A percentile compares a stretch with the other conserved stretches of the same genome.
These are phyloP conservation scores for Nephrotoma flavescens DNA, from an alignment of 2,888 invertebrate genomes.

Conservation along the genomic window DNA sequence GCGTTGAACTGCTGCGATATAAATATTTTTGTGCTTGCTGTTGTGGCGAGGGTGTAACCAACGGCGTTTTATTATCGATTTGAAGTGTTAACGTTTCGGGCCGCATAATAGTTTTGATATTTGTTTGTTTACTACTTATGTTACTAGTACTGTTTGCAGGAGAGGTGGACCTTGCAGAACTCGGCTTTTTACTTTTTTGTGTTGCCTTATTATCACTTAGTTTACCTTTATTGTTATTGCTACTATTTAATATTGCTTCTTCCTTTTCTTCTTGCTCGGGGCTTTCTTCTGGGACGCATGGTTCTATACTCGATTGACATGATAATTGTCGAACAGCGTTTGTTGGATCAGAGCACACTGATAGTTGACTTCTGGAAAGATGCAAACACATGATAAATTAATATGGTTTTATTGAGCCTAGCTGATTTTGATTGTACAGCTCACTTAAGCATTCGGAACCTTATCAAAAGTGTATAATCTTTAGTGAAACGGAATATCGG, in stretches of 20 bases:
- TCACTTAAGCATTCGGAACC: too few relatives aligned
- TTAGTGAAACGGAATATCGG: too few relatives aligned
- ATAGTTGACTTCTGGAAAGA: slow-evolving; percentile 24
- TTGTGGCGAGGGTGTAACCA: not conserved
- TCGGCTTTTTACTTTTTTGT: not conserved
- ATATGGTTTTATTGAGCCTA: not conserved
- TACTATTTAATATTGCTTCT: not conserved
- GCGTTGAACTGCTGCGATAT: slow-evolving; percentile 29
- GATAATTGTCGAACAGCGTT: slow-evolving; percentile 23
- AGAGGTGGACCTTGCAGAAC: not conserved
- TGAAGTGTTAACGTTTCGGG: slow-evolving; percentile 1
- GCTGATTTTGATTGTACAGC: too few relatives aligned
- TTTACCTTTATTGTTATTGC: not conserved
- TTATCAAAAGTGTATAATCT: too few relatives aligned
- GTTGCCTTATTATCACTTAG: not conserved
- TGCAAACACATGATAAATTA: not conserved
- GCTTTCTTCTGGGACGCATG: slow-evolving; percentile 28
- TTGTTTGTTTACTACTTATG: slow-evolving; percentile 5
- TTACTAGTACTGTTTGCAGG: slow-evolving; percentile 1
- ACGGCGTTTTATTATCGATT: not conserved
- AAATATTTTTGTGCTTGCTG: slow-evolving; percentile 14
- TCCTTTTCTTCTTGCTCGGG: slow-evolving; percentile 15
- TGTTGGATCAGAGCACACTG: slow-evolving; percentile 29
- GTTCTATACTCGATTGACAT: slow-evolving; percentile 31
- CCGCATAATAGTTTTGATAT: slow-evolving; percentile 3